Conservation (phyloP, 2,888 invertebrate species). For the Eupithecia abbreviata region DNA sequence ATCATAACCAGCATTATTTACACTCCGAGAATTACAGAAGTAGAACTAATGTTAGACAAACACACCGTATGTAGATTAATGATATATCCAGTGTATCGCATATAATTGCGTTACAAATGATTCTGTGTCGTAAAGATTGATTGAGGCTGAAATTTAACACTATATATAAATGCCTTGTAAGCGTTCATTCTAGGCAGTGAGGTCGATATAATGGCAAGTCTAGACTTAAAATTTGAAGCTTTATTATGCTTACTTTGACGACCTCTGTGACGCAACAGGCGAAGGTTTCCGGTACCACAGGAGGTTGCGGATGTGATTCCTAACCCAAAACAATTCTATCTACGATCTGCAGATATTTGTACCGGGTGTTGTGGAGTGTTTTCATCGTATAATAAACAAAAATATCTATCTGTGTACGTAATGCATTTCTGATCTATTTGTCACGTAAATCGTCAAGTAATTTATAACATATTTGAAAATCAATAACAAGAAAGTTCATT, state of each 20-base stretch:
- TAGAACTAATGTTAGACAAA: conserved; percentile 62
- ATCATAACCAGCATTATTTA: conserved; percentile 54
- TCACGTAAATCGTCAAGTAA: too few species aligned
- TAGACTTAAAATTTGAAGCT: background rate
- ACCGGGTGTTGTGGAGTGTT: background rate
- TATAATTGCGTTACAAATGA: conserved; percentile 79
- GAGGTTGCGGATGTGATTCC: background rate
- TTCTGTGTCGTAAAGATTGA: conserved; percentile 65
- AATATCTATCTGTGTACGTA: too few species aligned
- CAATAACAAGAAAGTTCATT: too few species aligned
- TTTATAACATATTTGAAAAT: too few species aligned
- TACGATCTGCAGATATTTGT: background rate
- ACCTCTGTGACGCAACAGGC: too few species aligned
- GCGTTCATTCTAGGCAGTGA: background rate
- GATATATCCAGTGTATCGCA: conserved; percentile 64
- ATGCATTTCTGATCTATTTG: too few species aligned
- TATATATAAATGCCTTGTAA: conserved; percentile 43
- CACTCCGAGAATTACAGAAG: conserved; percentile 50
- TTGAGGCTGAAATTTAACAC: conserved; percentile 53
- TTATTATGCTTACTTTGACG: background rate
- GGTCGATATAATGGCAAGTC: background rate
- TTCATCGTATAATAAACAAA: too few species aligned
- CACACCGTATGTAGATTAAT: conserved; percentile 76
- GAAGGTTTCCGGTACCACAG: background rate
- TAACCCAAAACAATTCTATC: background rate